Evolutionary conservation across 2,797 vertebrate genomes (phyloP).

Genomic region (Anomalospiza imberbis): DNA sequence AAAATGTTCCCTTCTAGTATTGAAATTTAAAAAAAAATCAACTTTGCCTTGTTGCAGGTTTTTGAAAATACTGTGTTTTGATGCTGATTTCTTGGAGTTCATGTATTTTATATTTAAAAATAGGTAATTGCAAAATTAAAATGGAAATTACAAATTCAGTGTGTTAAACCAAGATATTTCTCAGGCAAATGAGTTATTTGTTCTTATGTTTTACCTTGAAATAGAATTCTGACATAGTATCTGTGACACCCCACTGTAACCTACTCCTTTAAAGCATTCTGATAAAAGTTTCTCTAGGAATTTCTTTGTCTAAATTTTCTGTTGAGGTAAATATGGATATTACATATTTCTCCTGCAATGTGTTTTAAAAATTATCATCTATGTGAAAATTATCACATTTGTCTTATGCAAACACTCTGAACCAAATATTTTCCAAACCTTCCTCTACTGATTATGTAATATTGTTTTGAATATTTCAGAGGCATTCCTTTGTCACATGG

Average conservation of each 20-base stretch:
- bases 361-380: conserved; percentile 13
- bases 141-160: not conserved
- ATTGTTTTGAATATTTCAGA: not conserved
- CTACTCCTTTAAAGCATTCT: not conserved
- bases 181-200: not conserved
- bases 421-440: conserved; percentile 11
- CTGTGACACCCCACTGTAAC: not conserved
- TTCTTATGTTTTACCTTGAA: not conserved
- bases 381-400: conserved; percentile 18
- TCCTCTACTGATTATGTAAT: not conserved
- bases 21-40: not conserved
- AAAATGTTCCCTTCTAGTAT: not conserved
- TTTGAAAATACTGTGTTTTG: not conserved
- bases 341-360: not conserved
- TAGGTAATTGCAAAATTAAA: not conserved
- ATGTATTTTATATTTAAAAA: not conserved
- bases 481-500: not conserved
- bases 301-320: not conserved
- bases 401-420: not conserved
- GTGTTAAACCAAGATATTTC: not conserved
- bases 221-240: not conserved
- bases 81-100: not conserved
- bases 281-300: not conserved
- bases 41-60: not conserved
- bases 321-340: not conserved